Evolutionary conservation across 1,140 invertebrate species (phyloP), one percentile per base, ranked within the genome.

Genomic region (Ceratoteleas bidentatus): DNA sequence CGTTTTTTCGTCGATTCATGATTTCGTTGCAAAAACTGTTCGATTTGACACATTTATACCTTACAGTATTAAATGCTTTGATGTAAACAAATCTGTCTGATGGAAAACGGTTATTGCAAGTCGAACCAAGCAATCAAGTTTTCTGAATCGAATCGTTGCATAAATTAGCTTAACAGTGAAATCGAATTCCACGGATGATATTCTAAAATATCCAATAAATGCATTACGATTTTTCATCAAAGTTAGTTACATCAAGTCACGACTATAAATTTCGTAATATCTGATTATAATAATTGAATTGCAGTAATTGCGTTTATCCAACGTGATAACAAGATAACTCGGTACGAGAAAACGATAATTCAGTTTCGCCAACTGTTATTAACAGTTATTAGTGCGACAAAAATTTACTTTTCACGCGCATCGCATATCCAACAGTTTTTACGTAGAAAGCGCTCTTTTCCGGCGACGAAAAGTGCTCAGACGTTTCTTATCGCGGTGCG

Each of bases 261-360:
- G 45, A 14, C 13, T 32, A 33, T 57, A 68, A 47, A 68, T 68
- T 57, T 36, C 43, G 65, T 11, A 3, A 11, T 7, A 32, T 60
- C 47, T n/a, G 34, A 75, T 76, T 68, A 76, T 68, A 49, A 68
- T 76, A 76, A 76, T 69, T 36, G 64, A 61, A 62, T 76, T 15
- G 15, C 15, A 5, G 50, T 68, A 68, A 62, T 69, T 56, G 36
- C 73, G 24, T 76, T 76, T 34, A 56, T 66, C 72, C 33, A 32
- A 47, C 40, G 40, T 56, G 34, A 61, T 76, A 76, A 76, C 61
- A 52, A 50, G 61, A 75, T 75, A 65, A 75, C 57, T 52, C 24
- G 34, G 6, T 38, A 16, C 64, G 56, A 56, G 64, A 65, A 76
- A 76, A 75, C 64, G 62, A 75, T 75, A 74, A 65, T 65, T 58